Conservation (phyloP, 1,140 invertebrate genomes). For the Diabrotica virgifera region DNA sequence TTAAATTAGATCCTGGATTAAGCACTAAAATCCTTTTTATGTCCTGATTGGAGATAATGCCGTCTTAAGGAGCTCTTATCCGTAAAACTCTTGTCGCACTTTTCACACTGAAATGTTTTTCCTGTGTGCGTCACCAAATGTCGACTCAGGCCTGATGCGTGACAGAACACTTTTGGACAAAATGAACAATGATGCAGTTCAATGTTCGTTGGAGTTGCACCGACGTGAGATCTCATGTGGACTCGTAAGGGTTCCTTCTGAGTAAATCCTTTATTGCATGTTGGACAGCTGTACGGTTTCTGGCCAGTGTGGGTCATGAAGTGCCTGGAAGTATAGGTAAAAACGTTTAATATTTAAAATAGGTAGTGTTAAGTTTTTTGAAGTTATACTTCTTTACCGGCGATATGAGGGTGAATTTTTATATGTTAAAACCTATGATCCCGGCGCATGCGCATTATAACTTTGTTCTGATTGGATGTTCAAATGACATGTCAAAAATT, state of each 20-base stretch:
- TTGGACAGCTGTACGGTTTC: conserved; percentile 75
- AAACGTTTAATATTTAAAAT: not conserved
- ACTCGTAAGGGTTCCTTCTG: conserved; percentile 64
- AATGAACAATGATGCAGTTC: conserved; percentile 63
- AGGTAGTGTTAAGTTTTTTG: too few relatives aligned
- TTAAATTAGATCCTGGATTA: not conserved
- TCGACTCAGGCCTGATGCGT: conserved; percentile 66
- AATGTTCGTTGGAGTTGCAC: conserved; percentile 56
- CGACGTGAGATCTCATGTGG: conserved; percentile 61
- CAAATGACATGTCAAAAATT: too few relatives aligned
- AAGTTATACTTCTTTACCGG: too few relatives aligned
- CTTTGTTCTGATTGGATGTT: too few relatives aligned
- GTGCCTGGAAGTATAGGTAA: conserved; percentile 58
- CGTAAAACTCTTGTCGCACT: conserved; percentile 65
- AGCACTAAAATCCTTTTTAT: not conserved
- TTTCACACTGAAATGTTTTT: conserved; percentile 62
- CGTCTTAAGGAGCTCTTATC: conserved; percentile 67
- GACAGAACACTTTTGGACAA: conserved; percentile 67
- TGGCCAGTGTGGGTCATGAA: conserved; percentile 81
- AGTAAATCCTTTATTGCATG: conserved; percentile 72
- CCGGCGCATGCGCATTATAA: too few relatives aligned
- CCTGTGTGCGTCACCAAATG: conserved; percentile 69
- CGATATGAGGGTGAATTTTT: too few relatives aligned
- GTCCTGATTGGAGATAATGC: conserved; percentile 49
- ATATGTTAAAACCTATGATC: too few relatives aligned